Conservation (phyloP, 2,797 vertebrate genomes). For the Notolepis coatsorum region DNA sequence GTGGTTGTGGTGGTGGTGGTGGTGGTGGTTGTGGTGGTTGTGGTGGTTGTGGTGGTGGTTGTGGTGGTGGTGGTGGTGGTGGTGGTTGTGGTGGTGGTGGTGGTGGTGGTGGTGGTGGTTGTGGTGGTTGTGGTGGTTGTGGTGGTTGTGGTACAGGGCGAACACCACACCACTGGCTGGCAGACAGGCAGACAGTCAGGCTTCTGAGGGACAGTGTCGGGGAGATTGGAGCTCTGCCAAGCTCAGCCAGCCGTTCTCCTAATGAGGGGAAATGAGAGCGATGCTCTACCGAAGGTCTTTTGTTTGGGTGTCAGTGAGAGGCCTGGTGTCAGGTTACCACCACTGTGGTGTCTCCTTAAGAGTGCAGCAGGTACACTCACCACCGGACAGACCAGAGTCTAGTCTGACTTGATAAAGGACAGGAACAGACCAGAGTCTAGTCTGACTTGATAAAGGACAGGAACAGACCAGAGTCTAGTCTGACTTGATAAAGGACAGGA, state of each 20-base stretch:
- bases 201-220: conserved; percentile 28
- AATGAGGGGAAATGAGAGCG: conserved; percentile 67
- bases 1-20: too few species aligned
- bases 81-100: too few species aligned
- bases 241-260: conserved; percentile 53
- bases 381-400: conserved; percentile 16
- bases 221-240: conserved; percentile 60
- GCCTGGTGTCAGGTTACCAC: conserved; percentile 51
- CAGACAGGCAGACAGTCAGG: background rate
- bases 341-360: conserved; percentile 35
- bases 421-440: conserved; percentile 28
- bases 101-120: too few species aligned
- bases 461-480: conserved; percentile 35
- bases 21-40: too few species aligned
- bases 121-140: too few species aligned
- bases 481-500: conserved; percentile 26
- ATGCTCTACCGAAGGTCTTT: conserved; percentile 59
- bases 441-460: conserved; percentile 27
- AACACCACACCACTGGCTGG: too few species aligned
- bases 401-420: conserved; percentile 33
- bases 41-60: too few species aligned
- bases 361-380: conserved; percentile 35
- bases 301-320: conserved; percentile 59
- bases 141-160: too few species aligned
- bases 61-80: too few species aligned